Evolutionary conservation across 2,797 vertebrate species (phyloP), one percentile per base, ranked within the genome.

Genomic region (Periparus ater): DNA sequence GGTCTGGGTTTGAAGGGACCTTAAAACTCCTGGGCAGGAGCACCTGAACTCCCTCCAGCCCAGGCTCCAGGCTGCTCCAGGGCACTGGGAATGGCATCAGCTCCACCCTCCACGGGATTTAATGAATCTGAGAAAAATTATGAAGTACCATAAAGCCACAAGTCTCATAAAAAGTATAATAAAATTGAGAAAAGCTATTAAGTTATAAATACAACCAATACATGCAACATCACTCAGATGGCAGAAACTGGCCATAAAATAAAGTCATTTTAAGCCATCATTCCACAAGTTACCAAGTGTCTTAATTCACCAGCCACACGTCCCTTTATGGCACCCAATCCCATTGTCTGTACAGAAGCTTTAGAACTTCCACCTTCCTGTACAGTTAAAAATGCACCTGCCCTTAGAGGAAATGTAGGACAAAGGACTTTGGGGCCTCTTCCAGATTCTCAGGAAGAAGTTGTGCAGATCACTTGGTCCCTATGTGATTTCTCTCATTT

Each of bases 121-220:
- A 98, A 98, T 96, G 93, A 98, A 98, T 98, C 97, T 40, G 72
- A 93, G 95, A 68, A 93, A 97, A 97, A 98, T 97, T 96, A 98
- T 96, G 75, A 97, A 98, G 97, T 97, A 58, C 93, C 95, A 97
- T 98, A 98, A 98, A 98, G 97, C 93, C 95, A 78, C 97, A 94
- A 96, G 97, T 95, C 97, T 93, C 97, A 94, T 98, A 98, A 98
- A 98, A 97, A 97, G 94, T 96, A 95, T 88, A 95, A 98, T 98
- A 97, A 98, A 98, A 98, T 96, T 79, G 96, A 97, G 97, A 96
- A 97, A 98, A 98, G 97, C 97, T 91, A 97, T 98, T 98, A 98
- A 97, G 97, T 98, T 98, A 97, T 97, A 98, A 98, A 98, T 97
- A 98, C 97, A 98, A 97, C 97, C 97, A 85, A 97, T 91, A 94